Percentiles rank a stretch among this genome's conserved stretches.
phyloP scores from a whole-genome alignment of 1,140 invertebrate species.

The Choristoneura fumiferana region DNA sequence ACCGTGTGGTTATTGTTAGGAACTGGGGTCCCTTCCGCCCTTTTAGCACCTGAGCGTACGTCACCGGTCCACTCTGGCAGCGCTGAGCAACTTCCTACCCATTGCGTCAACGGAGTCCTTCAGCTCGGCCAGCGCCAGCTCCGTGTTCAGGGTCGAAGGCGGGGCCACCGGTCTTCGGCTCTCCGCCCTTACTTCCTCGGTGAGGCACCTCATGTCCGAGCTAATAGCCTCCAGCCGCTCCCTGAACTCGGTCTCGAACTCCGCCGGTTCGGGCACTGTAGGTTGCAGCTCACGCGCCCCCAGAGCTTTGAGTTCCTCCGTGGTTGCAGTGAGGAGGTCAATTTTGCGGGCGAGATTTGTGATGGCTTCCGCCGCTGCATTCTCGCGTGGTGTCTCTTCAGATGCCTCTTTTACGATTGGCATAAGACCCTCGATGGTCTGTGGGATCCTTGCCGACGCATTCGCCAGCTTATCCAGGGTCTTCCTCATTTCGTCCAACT shows the following conservation, averaged over 20 bases:
- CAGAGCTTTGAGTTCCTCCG: background rate
- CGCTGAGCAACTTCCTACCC: too few species aligned
- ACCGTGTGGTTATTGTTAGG: conserved; percentile 29
- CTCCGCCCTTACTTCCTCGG: background rate
- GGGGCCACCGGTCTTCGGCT: too few species aligned
- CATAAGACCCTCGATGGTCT: background rate
- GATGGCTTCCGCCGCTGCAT: too few species aligned
- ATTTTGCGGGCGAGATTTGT: background rate
- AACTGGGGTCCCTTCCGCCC: conserved; percentile 2
- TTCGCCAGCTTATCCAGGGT: background rate
- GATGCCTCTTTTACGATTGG: background rate
- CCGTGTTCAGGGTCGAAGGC: too few species aligned
- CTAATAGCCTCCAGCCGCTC: background rate
- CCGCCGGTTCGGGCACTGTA: background rate
- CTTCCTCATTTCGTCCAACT: too few species aligned
- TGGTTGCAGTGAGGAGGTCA: background rate
- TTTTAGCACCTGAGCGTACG: too few species aligned
- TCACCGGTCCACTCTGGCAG: too few species aligned
- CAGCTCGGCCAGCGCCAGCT: too few species aligned
- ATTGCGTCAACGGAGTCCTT: too few species aligned
- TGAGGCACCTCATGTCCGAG: background rate
- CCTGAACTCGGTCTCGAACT: background rate
- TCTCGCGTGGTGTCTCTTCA: background rate
- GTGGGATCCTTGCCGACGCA: background rate
- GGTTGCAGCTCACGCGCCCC: background rate